Evolutionary conservation across 2,113 vertebrate genomes (phyloP).

Genomic region (Dromiciops gliroides): DNA sequence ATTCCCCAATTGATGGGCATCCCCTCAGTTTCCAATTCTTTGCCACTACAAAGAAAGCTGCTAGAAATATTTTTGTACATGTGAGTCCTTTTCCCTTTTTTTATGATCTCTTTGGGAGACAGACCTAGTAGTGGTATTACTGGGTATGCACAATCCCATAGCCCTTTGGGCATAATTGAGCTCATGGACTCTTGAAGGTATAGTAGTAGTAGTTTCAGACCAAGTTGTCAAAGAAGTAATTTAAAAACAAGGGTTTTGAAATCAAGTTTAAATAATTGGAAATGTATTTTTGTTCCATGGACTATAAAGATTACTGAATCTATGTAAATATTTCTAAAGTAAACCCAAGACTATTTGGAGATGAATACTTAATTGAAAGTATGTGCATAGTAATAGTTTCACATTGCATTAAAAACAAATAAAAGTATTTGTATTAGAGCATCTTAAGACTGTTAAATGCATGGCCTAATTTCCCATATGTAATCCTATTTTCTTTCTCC

Average conservation of each 20-base stretch:
- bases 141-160: no score
- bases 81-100: no score
- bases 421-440: background rate
- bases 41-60: no score
- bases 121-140: no score
- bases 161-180: no score
- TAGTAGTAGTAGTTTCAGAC: background rate
- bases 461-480: background rate
- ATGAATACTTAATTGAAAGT: background rate
- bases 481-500: background rate
- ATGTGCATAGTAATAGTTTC: background rate
- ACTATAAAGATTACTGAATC: constrained; percentile 25
- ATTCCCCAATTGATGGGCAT: no score
- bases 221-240: constrained; percentile 17
- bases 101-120: no score
- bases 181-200: background rate
- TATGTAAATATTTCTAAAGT: background rate
- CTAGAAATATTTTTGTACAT: no score
- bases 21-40: no score
- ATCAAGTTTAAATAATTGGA: constrained; percentile 17
- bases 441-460: background rate
- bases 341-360: background rate
- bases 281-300: constrained; percentile 22
- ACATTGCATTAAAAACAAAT: background rate
- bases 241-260: constrained; percentile 38